phyloP scores from a whole-genome alignment of 2,888 invertebrate genomes.

The Epistrophe eligans region DNA sequence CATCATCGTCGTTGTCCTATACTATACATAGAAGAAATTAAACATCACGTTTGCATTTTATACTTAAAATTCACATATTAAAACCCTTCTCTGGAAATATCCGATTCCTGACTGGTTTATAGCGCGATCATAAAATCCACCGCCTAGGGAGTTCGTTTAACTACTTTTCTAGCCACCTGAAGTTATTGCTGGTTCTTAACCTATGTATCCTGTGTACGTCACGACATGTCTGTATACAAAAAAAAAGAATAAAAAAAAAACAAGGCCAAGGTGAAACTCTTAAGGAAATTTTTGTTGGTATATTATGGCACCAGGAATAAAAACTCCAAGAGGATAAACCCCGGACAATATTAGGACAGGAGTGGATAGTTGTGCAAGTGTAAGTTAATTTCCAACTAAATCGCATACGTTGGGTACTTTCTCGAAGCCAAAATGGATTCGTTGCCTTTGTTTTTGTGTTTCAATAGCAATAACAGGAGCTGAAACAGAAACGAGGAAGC shows the following conservation, averaged over 20 bases:
- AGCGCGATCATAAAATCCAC: conserved; percentile 62
- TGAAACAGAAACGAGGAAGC: background rate
- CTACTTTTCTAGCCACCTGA: conserved; percentile 61
- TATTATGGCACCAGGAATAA: conserved; percentile 43
- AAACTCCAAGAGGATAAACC: conserved; percentile 30
- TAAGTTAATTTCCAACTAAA: conserved; percentile 70
- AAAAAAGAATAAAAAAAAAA: conserved; percentile 11
- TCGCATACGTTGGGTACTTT: conserved; percentile 70
- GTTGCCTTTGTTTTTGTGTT: conserved; percentile 58
- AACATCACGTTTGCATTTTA: conserved; percentile 60
- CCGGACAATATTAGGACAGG: background rate
- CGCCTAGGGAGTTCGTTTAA: conserved; percentile 60
- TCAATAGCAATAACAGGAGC: conserved; percentile 5
- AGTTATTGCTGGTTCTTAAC: conserved; percentile 48
- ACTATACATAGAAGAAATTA: conserved; percentile 2
- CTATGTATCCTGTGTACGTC: background rate
- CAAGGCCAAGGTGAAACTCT: conserved; percentile 48
- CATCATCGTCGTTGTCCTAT: background rate
- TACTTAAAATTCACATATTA: conserved; percentile 62
- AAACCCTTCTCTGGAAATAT: conserved; percentile 47
- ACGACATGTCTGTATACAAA: conserved; percentile 8
- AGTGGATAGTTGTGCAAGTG: conserved; percentile 44
- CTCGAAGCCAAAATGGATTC: conserved; percentile 33
- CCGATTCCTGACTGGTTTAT: conserved; percentile 58
- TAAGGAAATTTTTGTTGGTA: background rate